Base-by-base conservation (phyloP, 2,888 invertebrate genomes). In the Mesorhabditis spiculigera region DNA sequence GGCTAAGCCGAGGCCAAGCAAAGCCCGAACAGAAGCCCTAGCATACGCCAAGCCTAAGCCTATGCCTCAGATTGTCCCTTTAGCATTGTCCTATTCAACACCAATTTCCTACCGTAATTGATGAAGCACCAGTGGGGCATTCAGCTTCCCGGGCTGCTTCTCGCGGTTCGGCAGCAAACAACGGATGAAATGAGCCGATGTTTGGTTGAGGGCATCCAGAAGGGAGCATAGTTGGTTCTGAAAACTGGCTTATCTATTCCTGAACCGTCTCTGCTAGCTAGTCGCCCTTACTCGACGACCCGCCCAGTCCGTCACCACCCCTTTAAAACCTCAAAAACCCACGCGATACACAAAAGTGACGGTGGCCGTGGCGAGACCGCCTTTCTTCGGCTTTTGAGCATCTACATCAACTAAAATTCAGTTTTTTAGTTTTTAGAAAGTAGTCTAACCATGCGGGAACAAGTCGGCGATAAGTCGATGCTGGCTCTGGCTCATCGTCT, bases 131-230 rank as follows among this genome's bases (percentile, higher is more conserved):
- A 85, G 70, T 1, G 79, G 76, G 4, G 79, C 81, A 72, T 83
- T 77, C 63, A 85, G 71, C 63, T 73, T 74, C 28, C 81, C 81
- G 4, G 85, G 82, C 13, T 75, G 69, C 50, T 82, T 78, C 42
- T 81, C 77, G 68, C 85, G 81, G 70, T 86, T 86, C 43, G 86
- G 86, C 64, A 86, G 86, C 67, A 86, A 84, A 70, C 86, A 86
- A 43, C 86, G 80, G 28, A 86, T 77, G 73, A 86, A 86, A 67
- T 86, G 85, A 6, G 86, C 83, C 1, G 77, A 73, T 5, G 86
- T 83, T 13, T 75, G 70, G 69, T 85, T 80, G n/a, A 86, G 75
- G 10, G 82, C 81, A 5, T 81, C 80, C 8, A 86, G 75, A n/a
- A 86, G 75, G 50, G 77, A 75, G 67, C 74, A 71, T 41, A 86